Evolutionary conservation across 2,113 vertebrate genomes (phyloP).

Genomic region (Tenebrosternarchus preto): DNA sequence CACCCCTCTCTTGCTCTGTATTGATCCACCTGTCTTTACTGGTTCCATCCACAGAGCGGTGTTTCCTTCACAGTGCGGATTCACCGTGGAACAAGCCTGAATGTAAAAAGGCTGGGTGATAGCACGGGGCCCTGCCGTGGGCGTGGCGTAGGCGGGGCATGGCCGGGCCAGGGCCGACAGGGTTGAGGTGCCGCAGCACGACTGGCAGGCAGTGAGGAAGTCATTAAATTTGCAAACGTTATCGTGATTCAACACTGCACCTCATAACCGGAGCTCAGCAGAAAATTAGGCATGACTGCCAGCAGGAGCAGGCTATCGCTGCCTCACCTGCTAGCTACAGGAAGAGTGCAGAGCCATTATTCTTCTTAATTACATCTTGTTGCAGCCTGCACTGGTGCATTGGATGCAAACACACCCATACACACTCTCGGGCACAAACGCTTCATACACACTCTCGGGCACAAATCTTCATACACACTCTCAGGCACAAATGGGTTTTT

Average conservation of each 20-base stretch:
- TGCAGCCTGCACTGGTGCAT: conserved; percentile 52
- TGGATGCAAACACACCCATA: conserved; percentile 54
- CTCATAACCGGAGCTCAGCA: conserved; percentile 54
- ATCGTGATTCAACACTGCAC: conserved; percentile 57
- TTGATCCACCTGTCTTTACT: not conserved
- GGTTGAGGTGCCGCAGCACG: not conserved
- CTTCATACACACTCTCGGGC: conserved; percentile 29
- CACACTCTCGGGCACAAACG: not conserved
- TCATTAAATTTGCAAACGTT: conserved; percentile 57
- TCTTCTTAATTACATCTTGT: conserved; percentile 69
- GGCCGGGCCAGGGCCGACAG: not conserved
- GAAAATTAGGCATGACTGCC: conserved; percentile 63
- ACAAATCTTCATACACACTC: not conserved
- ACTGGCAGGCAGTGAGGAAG: not conserved
- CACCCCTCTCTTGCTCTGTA: not conserved
- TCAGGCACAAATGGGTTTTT: not conserved
- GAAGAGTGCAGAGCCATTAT: conserved; percentile 62
- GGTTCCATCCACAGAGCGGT: too few species aligned
- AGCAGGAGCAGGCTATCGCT: conserved; percentile 54
- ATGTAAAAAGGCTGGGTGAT: too few species aligned
- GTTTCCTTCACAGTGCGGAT: too few species aligned
- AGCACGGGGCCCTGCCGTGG: not conserved
- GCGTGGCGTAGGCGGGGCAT: not conserved
- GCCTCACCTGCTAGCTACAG: conserved; percentile 51
- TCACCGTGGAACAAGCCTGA: too few species aligned